Evolutionary conservation across 2,888 invertebrate species (phyloP).

Genomic region (Xestia xanthographa): DNA sequence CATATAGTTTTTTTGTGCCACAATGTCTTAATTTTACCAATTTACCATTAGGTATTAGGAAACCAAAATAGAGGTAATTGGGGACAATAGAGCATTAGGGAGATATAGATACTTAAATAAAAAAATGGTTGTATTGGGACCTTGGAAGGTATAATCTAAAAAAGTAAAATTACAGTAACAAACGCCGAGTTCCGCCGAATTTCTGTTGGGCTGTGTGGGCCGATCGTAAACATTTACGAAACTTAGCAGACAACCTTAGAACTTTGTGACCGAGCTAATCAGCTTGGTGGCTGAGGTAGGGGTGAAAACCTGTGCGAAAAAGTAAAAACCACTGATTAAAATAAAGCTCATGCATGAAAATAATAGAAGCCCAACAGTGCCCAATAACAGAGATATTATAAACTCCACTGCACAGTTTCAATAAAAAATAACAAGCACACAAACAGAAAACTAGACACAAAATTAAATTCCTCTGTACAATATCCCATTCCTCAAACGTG

Average conservation of each 20-base stretch:
- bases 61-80: too few relatives aligned
- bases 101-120: neutral
- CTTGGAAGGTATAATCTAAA: neutral
- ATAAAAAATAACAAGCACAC: constrained; percentile 11
- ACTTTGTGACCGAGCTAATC: neutral
- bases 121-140: neutral
- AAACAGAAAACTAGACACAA: constrained; percentile 16
- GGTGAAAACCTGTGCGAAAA: neutral
- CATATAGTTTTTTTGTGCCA: neutral
- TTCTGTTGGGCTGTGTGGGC: neutral
- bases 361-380: neutral
- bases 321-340: neutral
- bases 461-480: constrained; percentile 22
- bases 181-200: neutral
- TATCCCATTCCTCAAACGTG: constrained; percentile 3
- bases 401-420: neutral
- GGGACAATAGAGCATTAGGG: too few relatives aligned
- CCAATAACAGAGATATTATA: neutral
- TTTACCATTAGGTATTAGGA: neutral
- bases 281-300: neutral
- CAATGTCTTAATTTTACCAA: neutral
- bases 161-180: neutral
- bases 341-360: neutral
- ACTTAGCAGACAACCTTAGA: neutral
- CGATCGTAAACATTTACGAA: neutral